Evolutionary conservation across 2,113 vertebrate species (phyloP), one percentile per base, ranked within the genome.

Genomic region (Triplophysa siluroides): DNA sequence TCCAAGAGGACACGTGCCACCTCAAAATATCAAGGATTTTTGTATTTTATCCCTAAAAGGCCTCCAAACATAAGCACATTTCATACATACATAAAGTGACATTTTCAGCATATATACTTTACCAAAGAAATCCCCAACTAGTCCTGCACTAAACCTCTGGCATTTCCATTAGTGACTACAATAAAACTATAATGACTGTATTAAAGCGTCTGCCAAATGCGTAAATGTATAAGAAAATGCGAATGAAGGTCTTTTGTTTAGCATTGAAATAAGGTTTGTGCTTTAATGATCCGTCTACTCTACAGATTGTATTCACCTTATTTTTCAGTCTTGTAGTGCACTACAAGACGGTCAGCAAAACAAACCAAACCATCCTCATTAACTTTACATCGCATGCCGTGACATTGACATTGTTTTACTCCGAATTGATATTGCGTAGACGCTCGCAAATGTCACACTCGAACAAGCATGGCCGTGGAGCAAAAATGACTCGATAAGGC

Each of bases 401-500:
- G 62, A 23, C 75, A 77, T 65, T 65, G 62, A 23, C 75, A 77
- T 65, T 65, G 19, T 38, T 77, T 65, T 38, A 77, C 9, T 65
- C 21, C 65, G 61, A 65, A 77, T 65, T 54, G 19, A 66, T 65
- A 65, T 26, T 45, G 52, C 21, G 26, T 64, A 21, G 38, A 62
- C 21, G 64, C 60, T 67, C 24, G 10, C 47, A 65, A 72, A 78
- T 80, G 62, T 78, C n/a, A 72, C 43, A 72, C 26, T 80, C 61
- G 58, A 47, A 60, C 29, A 72, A 54, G 19, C 78, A 71, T 71
- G 75, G 68, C 43, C 50, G 6, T 61, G 58, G 76, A 70, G 21
- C 47, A 70, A 71, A 76, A 65, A 74, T 58, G 33, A 75, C 77
- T 68, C 56, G 43, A 50, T 78, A 75, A 81, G 70, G 41, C 21